These are phyloP conservation scores for Lacanobia oleracea DNA, from an alignment of 2,888 invertebrate species.

Conservation along the genomic window DNA sequence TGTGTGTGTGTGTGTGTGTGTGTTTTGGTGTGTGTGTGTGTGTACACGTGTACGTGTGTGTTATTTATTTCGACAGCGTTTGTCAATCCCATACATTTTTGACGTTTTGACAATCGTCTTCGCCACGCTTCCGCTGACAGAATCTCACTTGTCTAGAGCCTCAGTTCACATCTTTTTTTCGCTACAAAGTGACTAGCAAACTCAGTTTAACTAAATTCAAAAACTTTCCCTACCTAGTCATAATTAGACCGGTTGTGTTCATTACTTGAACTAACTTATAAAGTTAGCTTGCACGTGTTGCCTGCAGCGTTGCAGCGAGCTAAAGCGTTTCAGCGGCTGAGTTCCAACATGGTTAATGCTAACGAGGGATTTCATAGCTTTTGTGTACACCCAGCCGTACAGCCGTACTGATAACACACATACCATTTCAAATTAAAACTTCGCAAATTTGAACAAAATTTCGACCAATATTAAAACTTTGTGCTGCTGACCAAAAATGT, in stretches of 20 bases:
- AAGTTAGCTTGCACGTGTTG: constrained; percentile 29
- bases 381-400: constrained; percentile 34
- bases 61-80: too few species aligned
- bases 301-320: constrained; percentile 16
- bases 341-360: constrained; percentile 44
- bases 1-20: too few species aligned
- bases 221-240: neutral
- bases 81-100: too few species aligned
- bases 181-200: constrained; percentile 1
- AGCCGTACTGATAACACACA: constrained; percentile 27
- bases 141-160: neutral
- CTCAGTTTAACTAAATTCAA: constrained; percentile 1
- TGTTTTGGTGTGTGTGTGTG: too few species aligned
- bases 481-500: constrained; percentile 19
- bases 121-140: too few species aligned
- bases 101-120: too few species aligned
- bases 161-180: neutral
- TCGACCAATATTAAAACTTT: constrained; percentile 18
- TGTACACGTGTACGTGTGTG: too few species aligned
- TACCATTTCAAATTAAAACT: constrained; percentile 25
- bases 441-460: neutral
- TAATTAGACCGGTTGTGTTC: constrained; percentile 24
- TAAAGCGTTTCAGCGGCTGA: constrained; percentile 22
- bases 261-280: constrained; percentile 32
- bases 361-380: constrained; percentile 47